phyloP scores from a whole-genome alignment of 2,888 invertebrate species.

The Pristionchus exspectatus region DNA sequence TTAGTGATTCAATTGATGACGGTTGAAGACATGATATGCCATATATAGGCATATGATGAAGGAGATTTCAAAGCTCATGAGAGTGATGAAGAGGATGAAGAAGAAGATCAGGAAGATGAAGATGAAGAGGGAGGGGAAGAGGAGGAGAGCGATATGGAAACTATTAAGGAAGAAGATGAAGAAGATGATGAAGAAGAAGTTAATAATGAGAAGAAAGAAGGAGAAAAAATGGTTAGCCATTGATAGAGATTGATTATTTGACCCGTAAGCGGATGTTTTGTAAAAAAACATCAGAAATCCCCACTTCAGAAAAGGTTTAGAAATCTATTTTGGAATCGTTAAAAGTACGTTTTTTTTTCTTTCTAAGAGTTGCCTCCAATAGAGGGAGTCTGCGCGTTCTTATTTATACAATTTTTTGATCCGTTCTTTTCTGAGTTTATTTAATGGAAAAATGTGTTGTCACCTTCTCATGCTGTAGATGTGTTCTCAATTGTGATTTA shows the following conservation, averaged over 20 bases:
- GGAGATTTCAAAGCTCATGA: conserved; percentile 74
- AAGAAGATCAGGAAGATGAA: conserved; percentile 16
- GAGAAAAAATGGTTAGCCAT: conserved; percentile 22
- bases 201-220: conserved; percentile 9
- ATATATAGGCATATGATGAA: conserved; percentile 73
- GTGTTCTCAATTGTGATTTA: neutral
- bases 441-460: too few species aligned
- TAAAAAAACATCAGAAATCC: too few species aligned
- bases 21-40: neutral
- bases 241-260: too few species aligned
- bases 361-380: too few species aligned
- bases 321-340: too few species aligned
- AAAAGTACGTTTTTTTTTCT: too few species aligned
- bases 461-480: too few species aligned
- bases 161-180: conserved; percentile 49
- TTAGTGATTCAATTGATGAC: conserved; percentile 34
- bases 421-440: too few species aligned
- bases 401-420: too few species aligned
- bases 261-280: too few species aligned
- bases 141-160: conserved; percentile 28
- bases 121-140: conserved; percentile 14
- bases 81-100: conserved; percentile 1
- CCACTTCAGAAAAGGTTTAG: too few species aligned
- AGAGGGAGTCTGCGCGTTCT: too few species aligned
- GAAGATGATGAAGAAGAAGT: conserved; percentile 29